Conservation (phyloP, 2,888 invertebrate genomes). For the Athalia circularis region DNA sequence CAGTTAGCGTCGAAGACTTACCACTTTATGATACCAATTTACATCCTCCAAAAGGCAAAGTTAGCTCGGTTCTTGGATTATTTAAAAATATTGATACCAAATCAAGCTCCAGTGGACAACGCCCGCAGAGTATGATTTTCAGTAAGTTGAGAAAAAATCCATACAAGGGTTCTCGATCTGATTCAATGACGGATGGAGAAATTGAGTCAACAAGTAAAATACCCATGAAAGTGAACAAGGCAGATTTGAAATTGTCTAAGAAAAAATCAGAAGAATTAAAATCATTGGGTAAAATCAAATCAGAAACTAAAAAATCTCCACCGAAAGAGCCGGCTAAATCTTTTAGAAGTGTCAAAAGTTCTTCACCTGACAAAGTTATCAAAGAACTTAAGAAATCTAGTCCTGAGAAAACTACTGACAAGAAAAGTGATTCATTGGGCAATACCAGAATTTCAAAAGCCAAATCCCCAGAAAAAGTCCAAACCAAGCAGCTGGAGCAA, state of each 20-base stretch:
- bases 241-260: conserved; percentile 56
- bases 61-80: conserved; percentile 85
- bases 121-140: conserved; percentile 59
- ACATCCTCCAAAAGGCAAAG: conserved; percentile 81
- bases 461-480: conserved; percentile 54
- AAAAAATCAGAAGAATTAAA: conserved; percentile 54
- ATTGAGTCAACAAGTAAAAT: conserved; percentile 62
- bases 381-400: conserved; percentile 61
- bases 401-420: conserved; percentile 64
- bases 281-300: conserved; percentile 48
- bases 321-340: conserved; percentile 55
- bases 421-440: conserved; percentile 47
- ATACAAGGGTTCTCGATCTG: conserved; percentile 66
- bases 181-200: conserved; percentile 54
- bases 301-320: conserved; percentile 55
- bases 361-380: conserved; percentile 49
- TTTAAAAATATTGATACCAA: conserved; percentile 79
- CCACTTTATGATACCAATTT: conserved; percentile 71
- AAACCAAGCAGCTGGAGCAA: conserved; percentile 47
- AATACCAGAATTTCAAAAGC: conserved; percentile 48
- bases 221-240: conserved; percentile 64
- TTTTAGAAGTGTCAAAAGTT: conserved; percentile 5
- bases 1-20: conserved; percentile 84
- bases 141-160: conserved; percentile 78
- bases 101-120: conserved; percentile 49